A percentile compares a stretch with the other conserved stretches of the same genome.
Conservation (phyloP, 2,113 vertebrate genomes). For the Condylura cristata region DNA sequence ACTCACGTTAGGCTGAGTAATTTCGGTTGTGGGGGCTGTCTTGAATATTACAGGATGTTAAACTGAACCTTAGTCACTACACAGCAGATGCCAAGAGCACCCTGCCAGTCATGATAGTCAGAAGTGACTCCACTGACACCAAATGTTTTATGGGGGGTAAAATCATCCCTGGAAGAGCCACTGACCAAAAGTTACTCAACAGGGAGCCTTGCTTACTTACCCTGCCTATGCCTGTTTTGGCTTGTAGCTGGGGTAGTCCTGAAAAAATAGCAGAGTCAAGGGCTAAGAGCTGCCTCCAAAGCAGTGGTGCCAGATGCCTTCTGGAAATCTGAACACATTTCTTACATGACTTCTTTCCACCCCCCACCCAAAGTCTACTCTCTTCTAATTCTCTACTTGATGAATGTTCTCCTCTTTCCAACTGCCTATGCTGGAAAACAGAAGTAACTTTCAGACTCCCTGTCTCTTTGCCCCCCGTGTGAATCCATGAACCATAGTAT, state of each 20-base stretch:
- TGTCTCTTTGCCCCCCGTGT: background rate
- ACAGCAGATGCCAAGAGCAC: background rate
- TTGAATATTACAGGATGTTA: background rate
- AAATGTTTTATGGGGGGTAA: background rate
- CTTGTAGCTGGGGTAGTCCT: background rate
- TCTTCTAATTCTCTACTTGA: background rate
- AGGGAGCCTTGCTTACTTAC: background rate
- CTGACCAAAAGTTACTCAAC: background rate
- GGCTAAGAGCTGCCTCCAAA: background rate
- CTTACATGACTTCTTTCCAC: background rate
- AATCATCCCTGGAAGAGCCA: background rate
- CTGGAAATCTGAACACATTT: background rate
- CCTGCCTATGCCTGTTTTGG: background rate
- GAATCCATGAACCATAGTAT: background rate
- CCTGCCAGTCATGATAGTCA: background rate
- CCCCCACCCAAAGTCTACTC: background rate
- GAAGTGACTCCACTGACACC: background rate
- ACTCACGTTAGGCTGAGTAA: background rate
- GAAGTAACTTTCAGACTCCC: background rate
- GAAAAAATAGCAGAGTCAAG: background rate
- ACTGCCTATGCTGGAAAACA: background rate
- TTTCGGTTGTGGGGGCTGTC: background rate
- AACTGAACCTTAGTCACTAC: background rate
- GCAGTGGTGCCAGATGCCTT: no score
- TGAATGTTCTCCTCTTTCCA: background rate